Evolutionary conservation across 2,888 invertebrate genomes (phyloP).

Genomic region (Diaprepes abbreviatus): DNA sequence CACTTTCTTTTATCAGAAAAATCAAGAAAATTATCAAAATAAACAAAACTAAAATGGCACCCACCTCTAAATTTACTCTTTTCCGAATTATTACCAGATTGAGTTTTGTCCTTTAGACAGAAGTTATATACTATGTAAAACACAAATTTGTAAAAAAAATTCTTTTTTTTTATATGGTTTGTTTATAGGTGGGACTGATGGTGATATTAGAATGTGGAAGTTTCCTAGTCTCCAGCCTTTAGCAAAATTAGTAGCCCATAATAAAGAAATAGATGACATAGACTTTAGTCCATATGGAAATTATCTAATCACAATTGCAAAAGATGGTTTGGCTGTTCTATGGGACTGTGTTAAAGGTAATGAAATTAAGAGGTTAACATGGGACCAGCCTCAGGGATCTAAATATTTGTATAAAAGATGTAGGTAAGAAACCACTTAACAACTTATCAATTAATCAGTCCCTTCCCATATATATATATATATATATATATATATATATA

Average conservation of each 20-base stretch:
- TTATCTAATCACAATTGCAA: conserved; percentile 85
- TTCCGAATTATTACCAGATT: no score
- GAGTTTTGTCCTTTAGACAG: no score
- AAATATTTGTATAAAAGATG: conserved; percentile 89
- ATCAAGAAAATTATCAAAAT: no score
- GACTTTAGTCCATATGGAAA: conserved; percentile 89
- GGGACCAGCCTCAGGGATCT: conserved; percentile 81
- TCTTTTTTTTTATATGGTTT: no score
- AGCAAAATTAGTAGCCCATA: conserved; percentile 82
- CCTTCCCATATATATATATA: no score
- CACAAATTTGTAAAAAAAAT: no score
- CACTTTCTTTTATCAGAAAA: no score
- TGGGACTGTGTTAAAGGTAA: conserved; percentile 82
- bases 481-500: no score
- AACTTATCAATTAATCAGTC: no score
- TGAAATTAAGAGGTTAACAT: conserved; percentile 78
- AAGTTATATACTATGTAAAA: no score
- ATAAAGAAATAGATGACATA: conserved; percentile 93
- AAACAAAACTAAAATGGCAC: no score
- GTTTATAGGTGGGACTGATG: conserved; percentile 83
- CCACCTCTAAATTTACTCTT: no score
- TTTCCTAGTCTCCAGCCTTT: conserved; percentile 84
- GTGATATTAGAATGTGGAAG: conserved; percentile 88
- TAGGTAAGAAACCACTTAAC: conserved; percentile 75
- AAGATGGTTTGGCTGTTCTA: conserved; percentile 86